A percentile compares a stretch with the other conserved stretches of the same genome.
Conservation (phyloP, 2,888 invertebrate species). For the Empis livida region DNA sequence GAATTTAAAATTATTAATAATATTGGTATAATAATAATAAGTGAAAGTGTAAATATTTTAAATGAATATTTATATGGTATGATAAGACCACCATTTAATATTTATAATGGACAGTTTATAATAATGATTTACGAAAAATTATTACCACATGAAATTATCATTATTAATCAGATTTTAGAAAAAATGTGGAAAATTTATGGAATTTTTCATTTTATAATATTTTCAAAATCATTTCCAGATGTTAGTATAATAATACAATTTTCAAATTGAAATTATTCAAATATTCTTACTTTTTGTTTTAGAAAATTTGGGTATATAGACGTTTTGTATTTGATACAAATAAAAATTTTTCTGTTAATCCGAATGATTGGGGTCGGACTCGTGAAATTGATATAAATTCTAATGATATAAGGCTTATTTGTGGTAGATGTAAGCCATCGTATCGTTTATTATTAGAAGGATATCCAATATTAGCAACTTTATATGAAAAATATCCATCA, state of each 20-base stretch:
- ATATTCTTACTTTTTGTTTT: neutral
- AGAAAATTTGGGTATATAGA: neutral
- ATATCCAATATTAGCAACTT: conserved; percentile 25
- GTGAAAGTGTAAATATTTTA: conserved; percentile 6
- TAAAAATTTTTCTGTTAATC: neutral
- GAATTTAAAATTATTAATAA: neutral
- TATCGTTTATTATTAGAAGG: conserved; percentile 24
- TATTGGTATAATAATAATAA: conserved; percentile 4
- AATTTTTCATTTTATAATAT: conserved; percentile 3
- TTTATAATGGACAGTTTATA: neutral
- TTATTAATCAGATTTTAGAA: conserved; percentile 4
- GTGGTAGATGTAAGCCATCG: neutral
- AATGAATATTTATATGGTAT: conserved; percentile 9
- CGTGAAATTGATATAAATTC: neutral
- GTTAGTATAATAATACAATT: no score
- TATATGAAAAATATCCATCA: conserved; percentile 27
- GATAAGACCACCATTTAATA: conserved; percentile 10
- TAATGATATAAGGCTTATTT: neutral
- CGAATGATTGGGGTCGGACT: neutral
- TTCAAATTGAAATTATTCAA: no score
- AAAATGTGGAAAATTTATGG: conserved; percentile 12
- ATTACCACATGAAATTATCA: neutral
- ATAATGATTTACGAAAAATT: neutral
- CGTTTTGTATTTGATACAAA: neutral
- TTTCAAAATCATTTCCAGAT: neutral